phyloP scores from a whole-genome alignment of 2,113 vertebrate genomes.

The Carassius gibelio region DNA sequence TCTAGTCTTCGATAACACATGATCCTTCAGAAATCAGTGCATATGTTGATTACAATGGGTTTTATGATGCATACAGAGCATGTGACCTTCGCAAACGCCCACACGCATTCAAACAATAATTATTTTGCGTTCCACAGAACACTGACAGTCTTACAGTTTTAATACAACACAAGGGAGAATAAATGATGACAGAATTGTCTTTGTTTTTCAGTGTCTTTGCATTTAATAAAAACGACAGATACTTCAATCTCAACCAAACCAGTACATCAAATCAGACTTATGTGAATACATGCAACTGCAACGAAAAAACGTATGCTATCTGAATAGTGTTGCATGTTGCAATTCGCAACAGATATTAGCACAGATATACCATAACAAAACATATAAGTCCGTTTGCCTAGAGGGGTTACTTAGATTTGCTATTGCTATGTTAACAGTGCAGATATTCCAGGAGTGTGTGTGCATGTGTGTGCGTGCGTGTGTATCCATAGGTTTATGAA shows the following conservation, averaged over 20 bases:
- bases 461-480: neutral
- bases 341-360: neutral
- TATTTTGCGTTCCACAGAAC: neutral
- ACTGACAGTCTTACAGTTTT: neutral
- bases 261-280: neutral
- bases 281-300: neutral
- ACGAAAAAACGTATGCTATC: neutral
- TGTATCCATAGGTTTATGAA: conserved; percentile 8
- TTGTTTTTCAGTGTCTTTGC: neutral
- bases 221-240: neutral
- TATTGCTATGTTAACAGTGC: neutral
- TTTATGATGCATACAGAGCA: neutral
- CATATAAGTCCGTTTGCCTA: neutral
- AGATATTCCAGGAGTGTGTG: neutral
- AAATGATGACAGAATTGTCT: neutral
- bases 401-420: conserved; percentile 9
- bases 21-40: neutral
- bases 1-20: neutral
- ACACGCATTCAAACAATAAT: neutral
- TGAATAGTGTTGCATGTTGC: neutral
- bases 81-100: neutral
- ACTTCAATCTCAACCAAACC: neutral
- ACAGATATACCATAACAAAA: neutral
- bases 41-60: neutral
- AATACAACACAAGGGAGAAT: neutral